Evolutionary conservation across 2,113 vertebrate species (phyloP).

Genomic region (Egretta garzetta): DNA sequence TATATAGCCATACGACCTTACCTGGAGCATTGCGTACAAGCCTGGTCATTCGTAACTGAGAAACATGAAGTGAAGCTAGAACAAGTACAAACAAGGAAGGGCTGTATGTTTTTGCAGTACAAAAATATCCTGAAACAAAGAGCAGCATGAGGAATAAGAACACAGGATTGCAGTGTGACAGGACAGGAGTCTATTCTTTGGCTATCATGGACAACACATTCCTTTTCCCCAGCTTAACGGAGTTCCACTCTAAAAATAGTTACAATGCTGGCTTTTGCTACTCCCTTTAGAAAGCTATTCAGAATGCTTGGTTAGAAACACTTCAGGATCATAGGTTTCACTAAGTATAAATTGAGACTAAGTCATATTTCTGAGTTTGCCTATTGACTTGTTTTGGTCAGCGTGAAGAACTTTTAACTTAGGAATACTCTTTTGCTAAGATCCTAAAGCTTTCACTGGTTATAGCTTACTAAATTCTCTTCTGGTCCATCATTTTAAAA

Average conservation of each 20-base stretch:
- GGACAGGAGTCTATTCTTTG: background rate
- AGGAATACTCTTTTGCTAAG: background rate
- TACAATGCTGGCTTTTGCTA: background rate
- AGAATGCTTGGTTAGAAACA: background rate
- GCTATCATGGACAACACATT: background rate
- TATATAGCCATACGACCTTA: background rate
- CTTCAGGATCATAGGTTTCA: background rate
- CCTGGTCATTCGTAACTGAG: background rate
- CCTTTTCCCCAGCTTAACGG: background rate
- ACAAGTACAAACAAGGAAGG: background rate
- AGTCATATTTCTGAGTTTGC: background rate
- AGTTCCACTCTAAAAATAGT: conserved; percentile 38
- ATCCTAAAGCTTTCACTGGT: background rate
- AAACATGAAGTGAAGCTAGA: background rate
- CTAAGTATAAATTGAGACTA: background rate
- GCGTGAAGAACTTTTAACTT: background rate
- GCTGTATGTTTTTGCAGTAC: background rate
- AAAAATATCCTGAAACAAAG: background rate
- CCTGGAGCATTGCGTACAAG: background rate
- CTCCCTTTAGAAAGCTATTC: background rate
- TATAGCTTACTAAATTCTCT: background rate
- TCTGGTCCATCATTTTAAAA: background rate
- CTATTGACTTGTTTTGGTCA: background rate
- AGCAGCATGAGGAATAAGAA: background rate
- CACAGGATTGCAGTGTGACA: background rate